Base-by-base conservation (phyloP, 2,113 vertebrate genomes). In the pig (Sus scrofa) region DNA sequence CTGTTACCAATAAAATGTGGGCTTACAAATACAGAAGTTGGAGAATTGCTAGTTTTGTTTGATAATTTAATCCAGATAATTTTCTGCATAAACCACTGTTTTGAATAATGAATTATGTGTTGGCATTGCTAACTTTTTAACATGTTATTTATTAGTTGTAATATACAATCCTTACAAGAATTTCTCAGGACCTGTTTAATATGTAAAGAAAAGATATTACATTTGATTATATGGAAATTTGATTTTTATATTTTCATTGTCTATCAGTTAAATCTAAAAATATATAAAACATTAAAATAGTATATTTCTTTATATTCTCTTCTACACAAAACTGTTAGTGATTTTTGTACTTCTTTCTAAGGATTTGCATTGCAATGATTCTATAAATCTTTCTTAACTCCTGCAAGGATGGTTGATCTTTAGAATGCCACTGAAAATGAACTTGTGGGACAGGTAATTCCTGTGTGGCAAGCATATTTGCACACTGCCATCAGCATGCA, bases 341-440 rank as follows among this genome's bases (percentile, higher is more conserved):
- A 54, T 83, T 87, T 79, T 87, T 52, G 7, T 74, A 37, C 92
- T 79, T 71, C 60, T 83, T 89, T 77, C 62, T 86, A 92, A 94
- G 15, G 16, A 93, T 88, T 96, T 94, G 37, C 81, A 85, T 77
- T 81, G 54, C 22, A 90, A 67, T 71, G 24, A 62, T 97, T 95
- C 95, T 94, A 78, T 88, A 97, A 97, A 92, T 97, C 85, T 96
- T 96, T 94, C 94, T 94, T 92, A 97, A 97, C 93, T 97, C 24
- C 62, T 97, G 22, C 54, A 97, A 94, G 93, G 97, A 77, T 96
- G 91, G 91, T 56, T 97, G 93, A 93, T 87, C 50, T 96, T 97
- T 96, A 97, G 81, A 94, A 93, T 93, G 85, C 86, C 93, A 94
- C 63, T 96, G 93, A 94, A 98, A 97, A 96, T 91, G 82, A 97